Evolutionary conservation across 2,888 invertebrate genomes (phyloP), one percentile per base, ranked within the genome.

Genomic region (Dugesia japonica): DNA sequence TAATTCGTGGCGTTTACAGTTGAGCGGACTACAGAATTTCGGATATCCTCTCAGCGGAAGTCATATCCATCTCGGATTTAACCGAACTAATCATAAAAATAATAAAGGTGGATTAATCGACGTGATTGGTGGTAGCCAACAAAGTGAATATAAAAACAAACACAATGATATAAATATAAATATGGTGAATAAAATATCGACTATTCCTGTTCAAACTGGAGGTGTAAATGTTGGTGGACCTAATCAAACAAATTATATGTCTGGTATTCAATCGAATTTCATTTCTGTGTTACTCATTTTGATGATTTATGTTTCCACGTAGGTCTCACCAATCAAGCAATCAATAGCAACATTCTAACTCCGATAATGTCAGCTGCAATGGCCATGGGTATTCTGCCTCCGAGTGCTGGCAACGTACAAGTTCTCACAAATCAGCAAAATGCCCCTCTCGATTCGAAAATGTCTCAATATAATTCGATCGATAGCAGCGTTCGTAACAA

Each of bases 101-200:
- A 56, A 56, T n/a, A 56, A 56, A 56, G 56, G 56, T n/a, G 56
- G 56, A 4, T n/a, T 56, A 23, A 56, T 56, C 23, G 56, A 56
- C 17, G 56, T 56, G 56, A 56, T 56, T 23, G 23, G 56, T n/a
- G n/a, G n/a, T n/a, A 56, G 56, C n/a, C 56, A 56, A n/a, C 56
- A 56, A n/a, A 56, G 56, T 56, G 56, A 56, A 56, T 56, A 56
- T 56, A 56, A 56, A 56, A 56, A 56, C n/a, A 56, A 56, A n/a
- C 56, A 56, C 56, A 56, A n/a, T n/a, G 56, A 56, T 23, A 56
- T 56, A 7, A 56, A 56, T 56, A n/a, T 56, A 7, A 56, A 56
- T n/a, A 56, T 56, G 56, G 56, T 56, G 23, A 56, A 56, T 23
- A 56, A 56, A 56, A 56, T 56, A n/a, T 56, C 56, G 23, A 56